Evolutionary conservation across 2,797 vertebrate species (phyloP), one percentile per base, ranked within the genome.

Genomic region (Sciurus vulgaris): DNA sequence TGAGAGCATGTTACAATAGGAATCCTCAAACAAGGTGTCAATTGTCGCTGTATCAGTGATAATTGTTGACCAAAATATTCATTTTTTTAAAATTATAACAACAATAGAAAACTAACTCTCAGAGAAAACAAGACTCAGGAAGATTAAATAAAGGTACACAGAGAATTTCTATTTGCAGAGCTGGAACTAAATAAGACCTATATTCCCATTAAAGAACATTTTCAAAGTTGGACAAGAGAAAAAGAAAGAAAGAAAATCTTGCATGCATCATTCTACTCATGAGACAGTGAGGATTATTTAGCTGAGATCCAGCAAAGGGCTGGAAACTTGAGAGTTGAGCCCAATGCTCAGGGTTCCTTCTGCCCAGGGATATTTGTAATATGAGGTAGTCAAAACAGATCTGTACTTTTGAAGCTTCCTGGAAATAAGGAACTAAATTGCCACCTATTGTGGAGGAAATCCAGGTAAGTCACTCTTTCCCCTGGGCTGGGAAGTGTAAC

Each of bases 131-230:
- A 85, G 41, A 28, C 51, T 92, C 33, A 28, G 2, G 79, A 86
- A 90, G 44, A 93, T 82, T 89, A 91, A 79, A 33, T 89, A 81
- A 89, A 92, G 38, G 11, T 4, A 81, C 5, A 30, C 17, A 9
- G 18, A 84, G 5, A 69, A 10, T 83, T 93, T 89, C 30, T 84
- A 7, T 65, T 63, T 70, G 35, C 47, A 95, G 65, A 92, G 24
- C 7, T 17, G n/a, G 20, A 73, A 30, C 44, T 63, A 69, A 47
- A 49, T 77, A 90, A 79, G 7, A 93, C 33, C 14, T 76, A 87
- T 81, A 47, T 76, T 81, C 59, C 65, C 33, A 67, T 41, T 72
- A 38, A 81, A 89, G 38, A 30, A 3, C 18, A 67, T 78, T 86
- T 59, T 35, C 70, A 76, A 67, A 81, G 33, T 6, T 91, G 10